Percentiles rank a stretch among this genome's conserved stretches.
Evolutionary conservation across 2,113 vertebrate species (phyloP).

Genomic region (Grammomys dolichurus): DNA sequence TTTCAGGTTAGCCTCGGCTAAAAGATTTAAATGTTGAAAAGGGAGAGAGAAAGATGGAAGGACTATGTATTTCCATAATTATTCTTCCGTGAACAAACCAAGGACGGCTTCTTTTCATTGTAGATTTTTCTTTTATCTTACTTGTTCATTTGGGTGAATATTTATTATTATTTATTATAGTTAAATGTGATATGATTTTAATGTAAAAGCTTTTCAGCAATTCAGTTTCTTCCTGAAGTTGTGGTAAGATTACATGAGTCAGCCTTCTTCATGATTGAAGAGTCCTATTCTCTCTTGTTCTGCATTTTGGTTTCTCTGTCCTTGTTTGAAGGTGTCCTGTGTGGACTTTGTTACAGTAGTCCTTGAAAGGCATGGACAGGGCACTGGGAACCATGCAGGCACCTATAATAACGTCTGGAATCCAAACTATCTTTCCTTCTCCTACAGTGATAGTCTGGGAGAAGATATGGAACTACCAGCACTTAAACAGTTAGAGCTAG

Average conservation of each 20-base stretch:
- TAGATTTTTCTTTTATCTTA: constrained; percentile 59
- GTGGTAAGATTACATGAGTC: constrained; percentile 45
- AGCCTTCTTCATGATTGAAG: constrained; percentile 11
- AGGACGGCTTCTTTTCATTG: constrained; percentile 58
- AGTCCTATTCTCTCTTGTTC: constrained; percentile 38
- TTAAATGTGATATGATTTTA: constrained; percentile 13
- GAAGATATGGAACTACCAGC: background rate
- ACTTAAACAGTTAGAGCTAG: constrained; percentile 54
- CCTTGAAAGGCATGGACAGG: background rate
- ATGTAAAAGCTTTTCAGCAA: constrained; percentile 54
- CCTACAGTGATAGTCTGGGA: background rate
- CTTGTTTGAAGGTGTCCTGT: constrained; percentile 34
- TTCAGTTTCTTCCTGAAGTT: constrained; percentile 53
- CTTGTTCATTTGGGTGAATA: constrained; percentile 63
- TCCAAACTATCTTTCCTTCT: background rate
- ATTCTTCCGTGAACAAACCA: constrained; percentile 49
- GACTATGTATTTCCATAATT: constrained; percentile 41
- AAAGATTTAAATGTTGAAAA: background rate
- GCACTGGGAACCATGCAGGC: background rate
- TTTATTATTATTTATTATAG: background rate
- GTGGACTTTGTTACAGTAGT: constrained; percentile 41
- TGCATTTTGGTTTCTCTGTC: constrained; percentile 14
- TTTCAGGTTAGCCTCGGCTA: background rate
- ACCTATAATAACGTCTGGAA: background rate
- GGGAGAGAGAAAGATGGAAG: background rate